A percentile compares a stretch with the other conserved stretches of the same genome.
phyloP scores from a whole-genome alignment of 2,888 invertebrate species.

The Arrhopalites spinosus region DNA sequence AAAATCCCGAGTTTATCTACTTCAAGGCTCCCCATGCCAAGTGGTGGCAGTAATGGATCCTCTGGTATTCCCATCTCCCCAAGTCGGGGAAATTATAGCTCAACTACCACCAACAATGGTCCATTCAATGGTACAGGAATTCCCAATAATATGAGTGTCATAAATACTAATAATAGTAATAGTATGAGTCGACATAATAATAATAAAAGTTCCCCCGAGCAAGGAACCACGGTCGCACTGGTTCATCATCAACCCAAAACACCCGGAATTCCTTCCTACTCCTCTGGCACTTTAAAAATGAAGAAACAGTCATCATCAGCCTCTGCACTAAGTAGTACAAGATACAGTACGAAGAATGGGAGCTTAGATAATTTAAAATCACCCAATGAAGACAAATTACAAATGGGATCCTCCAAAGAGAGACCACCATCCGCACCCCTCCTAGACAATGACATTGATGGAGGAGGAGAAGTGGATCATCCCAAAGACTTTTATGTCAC shows the following conservation, averaged over 20 bases:
- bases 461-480: constrained; percentile 57
- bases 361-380: constrained; percentile 55
- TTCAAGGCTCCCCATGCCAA: constrained; percentile 48
- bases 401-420: constrained; percentile 54
- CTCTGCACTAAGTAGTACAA: neutral
- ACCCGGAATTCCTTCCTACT: constrained; percentile 16
- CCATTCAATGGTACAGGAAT: constrained; percentile 29
- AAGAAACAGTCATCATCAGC: constrained; percentile 24
- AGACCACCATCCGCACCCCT: constrained; percentile 80
- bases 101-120: constrained; percentile 28
- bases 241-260: constrained; percentile 49
- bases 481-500: constrained; percentile 18
- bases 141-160: constrained; percentile 20
- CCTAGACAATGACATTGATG: constrained; percentile 69
- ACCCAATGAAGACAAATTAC: constrained; percentile 37
- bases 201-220: constrained; percentile 29
- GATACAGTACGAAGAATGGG: constrained; percentile 51
- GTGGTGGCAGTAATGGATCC: constrained; percentile 26
- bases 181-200: constrained; percentile 17
- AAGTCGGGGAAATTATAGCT: constrained; percentile 27
- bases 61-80: constrained; percentile 46
- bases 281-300: constrained; percentile 47
- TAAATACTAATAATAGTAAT: constrained; percentile 16
- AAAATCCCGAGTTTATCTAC: constrained; percentile 51
- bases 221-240: constrained; percentile 50